These are phyloP conservation scores for Hemicrepidius hirtus DNA, from an alignment of 2,888 invertebrate genomes.

Conservation along the genomic window DNA sequence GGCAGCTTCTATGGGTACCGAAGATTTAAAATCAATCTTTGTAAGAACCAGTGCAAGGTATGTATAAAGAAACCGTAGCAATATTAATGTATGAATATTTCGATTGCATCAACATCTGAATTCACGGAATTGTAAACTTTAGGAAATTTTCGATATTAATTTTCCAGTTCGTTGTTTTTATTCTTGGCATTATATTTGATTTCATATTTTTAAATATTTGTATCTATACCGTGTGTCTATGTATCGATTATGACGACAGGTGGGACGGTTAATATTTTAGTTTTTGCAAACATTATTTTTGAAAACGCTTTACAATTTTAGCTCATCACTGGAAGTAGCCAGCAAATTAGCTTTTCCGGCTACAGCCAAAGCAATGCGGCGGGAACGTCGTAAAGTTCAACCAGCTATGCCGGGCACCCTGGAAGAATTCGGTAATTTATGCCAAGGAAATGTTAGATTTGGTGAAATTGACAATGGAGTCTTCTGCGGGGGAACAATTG, in stretches of 20 bases:
- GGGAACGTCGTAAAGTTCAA: background rate
- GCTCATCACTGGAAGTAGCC: background rate
- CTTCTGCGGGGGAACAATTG: constrained; percentile 6
- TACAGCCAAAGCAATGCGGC: constrained; percentile 7
- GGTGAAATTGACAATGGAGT: background rate
- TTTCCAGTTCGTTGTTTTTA: no score
- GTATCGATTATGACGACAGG: no score
- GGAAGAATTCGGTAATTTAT: background rate
- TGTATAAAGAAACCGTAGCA: background rate
- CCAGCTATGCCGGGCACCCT: constrained; percentile 13
- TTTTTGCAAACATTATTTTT: no score
- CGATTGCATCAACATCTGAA: no score
- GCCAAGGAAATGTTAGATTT: background rate
- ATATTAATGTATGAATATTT: no score
- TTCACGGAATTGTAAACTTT: no score
- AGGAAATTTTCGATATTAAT: no score
- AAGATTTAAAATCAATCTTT: constrained; percentile 7
- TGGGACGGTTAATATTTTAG: no score
- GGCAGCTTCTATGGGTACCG: background rate
- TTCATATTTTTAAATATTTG: no score
- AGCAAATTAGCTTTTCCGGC: background rate
- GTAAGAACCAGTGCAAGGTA: constrained; percentile 21
- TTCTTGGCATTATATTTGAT: no score
- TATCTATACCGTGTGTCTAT: no score
- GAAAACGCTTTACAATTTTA: background rate